Percentiles rank a stretch among this genome's conserved stretches.
These are phyloP conservation scores for Brachyhypopomus gauderio DNA, from an alignment of 2,113 vertebrate genomes.

Conservation along the genomic window DNA sequence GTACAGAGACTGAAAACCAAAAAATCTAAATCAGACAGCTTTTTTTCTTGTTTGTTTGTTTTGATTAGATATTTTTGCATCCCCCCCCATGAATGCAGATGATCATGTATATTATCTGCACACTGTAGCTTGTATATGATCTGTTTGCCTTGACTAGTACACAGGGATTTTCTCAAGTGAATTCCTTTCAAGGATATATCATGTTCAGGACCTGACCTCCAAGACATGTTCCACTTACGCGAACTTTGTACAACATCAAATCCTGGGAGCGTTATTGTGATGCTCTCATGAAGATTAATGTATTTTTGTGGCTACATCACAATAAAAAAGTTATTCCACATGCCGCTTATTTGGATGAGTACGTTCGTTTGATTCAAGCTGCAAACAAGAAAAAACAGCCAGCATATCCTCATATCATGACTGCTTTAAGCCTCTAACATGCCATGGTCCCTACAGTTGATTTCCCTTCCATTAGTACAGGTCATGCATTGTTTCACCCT, in stretches of 20 bases:
- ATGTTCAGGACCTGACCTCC: slow-evolving; percentile 17
- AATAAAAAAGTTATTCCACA: slow-evolving; percentile 6
- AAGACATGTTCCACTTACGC: slow-evolving; percentile 13
- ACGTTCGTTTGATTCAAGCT: not conserved
- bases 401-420: not conserved
- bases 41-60: too few species aligned
- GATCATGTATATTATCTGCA: slow-evolving; percentile 19
- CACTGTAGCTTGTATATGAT: slow-evolving; percentile 5
- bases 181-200: slow-evolving; percentile 22
- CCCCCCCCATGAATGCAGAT: slow-evolving; percentile 27
- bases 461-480: not conserved
- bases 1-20: too few species aligned
- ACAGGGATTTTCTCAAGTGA: not conserved
- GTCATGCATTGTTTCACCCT: not conserved
- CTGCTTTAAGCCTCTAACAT: not conserved
- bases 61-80: too few species aligned
- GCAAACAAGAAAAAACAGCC: not conserved
- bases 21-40: too few species aligned
- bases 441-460: too few species aligned
- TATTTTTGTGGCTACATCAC: slow-evolving; percentile 2
- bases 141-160: slow-evolving; percentile 17
- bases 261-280: slow-evolving; percentile 1
- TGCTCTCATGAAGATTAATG: slow-evolving; percentile 32
- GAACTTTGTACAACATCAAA: not conserved
- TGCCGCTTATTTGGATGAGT: not conserved